Percentiles rank a stretch among this genome's conserved stretches.
These are phyloP conservation scores for Cheilosia vernalis DNA, from an alignment of 2,888 invertebrate genomes.

Conservation along the genomic window DNA sequence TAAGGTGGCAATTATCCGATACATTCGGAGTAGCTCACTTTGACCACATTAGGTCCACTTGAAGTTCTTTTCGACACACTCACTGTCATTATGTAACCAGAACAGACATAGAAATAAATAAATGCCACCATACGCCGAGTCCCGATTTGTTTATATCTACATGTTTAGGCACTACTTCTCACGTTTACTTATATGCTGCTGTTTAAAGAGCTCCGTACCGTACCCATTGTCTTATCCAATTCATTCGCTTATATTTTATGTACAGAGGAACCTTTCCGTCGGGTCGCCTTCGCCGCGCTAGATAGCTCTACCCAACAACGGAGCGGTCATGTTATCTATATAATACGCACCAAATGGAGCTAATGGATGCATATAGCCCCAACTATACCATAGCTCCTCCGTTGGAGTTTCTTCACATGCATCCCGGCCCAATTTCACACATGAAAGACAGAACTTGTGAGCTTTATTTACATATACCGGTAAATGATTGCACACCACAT, in stretches of 20 bases:
- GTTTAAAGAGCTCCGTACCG: constrained; percentile 8
- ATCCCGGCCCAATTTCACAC: constrained; percentile 22
- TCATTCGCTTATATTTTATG: not conserved
- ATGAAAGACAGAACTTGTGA: constrained; percentile 61
- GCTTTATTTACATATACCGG: constrained; percentile 71
- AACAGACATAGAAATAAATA: too few species aligned
- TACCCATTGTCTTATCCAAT: not conserved
- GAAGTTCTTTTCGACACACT: too few species aligned
- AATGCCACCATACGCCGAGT: not conserved
- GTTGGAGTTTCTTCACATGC: constrained; percentile 50
- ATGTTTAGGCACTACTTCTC: not conserved
- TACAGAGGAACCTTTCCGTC: constrained; percentile 27
- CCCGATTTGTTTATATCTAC: not conserved
- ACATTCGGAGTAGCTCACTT: too few species aligned
- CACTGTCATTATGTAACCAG: too few species aligned
- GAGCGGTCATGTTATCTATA: constrained; percentile 56
- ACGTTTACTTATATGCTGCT: constrained; percentile 29
- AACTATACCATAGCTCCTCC: constrained; percentile 12
- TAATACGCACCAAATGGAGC: constrained; percentile 30
- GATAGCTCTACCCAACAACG: constrained; percentile 48
- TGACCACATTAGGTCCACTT: too few species aligned
- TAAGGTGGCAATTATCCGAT: too few species aligned
- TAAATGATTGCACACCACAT: constrained; percentile 54
- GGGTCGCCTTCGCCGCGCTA: constrained; percentile 50
- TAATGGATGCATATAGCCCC: constrained; percentile 45